phyloP scores from a whole-genome alignment of 30 jellyfish, hydroid and myxozoan species.

The Phacellophora camtschatica region DNA sequence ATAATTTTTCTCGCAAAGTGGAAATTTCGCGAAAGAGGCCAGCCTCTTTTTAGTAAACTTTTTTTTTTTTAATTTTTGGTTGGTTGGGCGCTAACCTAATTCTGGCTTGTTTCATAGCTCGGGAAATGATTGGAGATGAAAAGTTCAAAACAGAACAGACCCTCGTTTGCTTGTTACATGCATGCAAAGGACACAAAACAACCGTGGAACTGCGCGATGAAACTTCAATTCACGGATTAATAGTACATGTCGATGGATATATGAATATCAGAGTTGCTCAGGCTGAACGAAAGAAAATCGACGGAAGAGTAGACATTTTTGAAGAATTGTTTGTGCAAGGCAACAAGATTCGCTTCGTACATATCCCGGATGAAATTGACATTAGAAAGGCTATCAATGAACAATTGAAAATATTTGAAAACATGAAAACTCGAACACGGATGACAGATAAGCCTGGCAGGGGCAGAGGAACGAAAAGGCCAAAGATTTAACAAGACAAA shows the following conservation, averaged over 20 bases:
- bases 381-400: conserved; percentile 61
- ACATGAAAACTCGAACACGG: conserved; percentile 30
- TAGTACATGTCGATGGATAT: conserved; percentile 78
- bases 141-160: conserved; percentile 58
- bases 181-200: conserved; percentile 83
- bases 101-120: conserved; percentile 19
- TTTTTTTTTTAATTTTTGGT: too few relatives aligned
- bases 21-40: background rate
- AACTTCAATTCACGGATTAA: conserved; percentile 64
- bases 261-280: conserved; percentile 72
- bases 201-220: conserved; percentile 84
- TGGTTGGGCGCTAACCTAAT: too few relatives aligned
- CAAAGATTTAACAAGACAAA: too few relatives aligned
- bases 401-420: conserved; percentile 31
- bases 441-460: conserved; percentile 34
- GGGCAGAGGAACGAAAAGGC: too few relatives aligned
- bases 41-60: background rate
- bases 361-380: conserved; percentile 91
- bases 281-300: conserved; percentile 21
- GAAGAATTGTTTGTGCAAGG: conserved; percentile 63
- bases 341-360: conserved; percentile 77
- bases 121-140: conserved; percentile 62
- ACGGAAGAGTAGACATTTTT: conserved; percentile 49
- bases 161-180: conserved; percentile 67
- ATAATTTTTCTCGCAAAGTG: background rate